Base-by-base conservation (phyloP, 2,797 vertebrate genomes). In the Gymnoscopelus braueri region DNA sequence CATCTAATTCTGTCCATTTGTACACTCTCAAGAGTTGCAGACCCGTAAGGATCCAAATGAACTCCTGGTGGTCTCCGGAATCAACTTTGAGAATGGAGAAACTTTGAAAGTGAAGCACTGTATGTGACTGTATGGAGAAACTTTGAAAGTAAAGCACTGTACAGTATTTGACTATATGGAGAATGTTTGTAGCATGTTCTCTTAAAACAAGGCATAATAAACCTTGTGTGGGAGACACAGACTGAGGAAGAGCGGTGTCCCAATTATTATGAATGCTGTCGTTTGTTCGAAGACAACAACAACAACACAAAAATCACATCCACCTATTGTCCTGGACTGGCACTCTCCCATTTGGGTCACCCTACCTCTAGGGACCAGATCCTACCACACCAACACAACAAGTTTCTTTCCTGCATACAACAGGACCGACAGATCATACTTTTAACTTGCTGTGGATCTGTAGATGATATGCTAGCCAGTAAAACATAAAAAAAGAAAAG, bases 381-480 rank as follows among this genome's bases (percentile, higher is more conserved):
- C 44, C 10, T n/a, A 60, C 14, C 66, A 47, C 63, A 49, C 1
- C 15, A 71, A 58, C 24, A 63, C 53, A 71, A 39, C 24, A 19
- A 11, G 26, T 32, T 63, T 65, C 15, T 74, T 2, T 61, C 60
- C 29, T 52, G 51, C 71, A 61, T 39, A 54, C 48, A 66, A 70
- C 39, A 48, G 13, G 51, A 55, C 51, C 9, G 19, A 51, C 60
- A 56, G 11, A 50, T 65, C 47, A 57, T 56, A 71, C 10, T 26
- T 11, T 62, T 19, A 66, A 82, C 39, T 64, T 58, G 44, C 26
- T 48, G 56, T 67, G 65, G 10, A 68, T 65, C 26, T 67, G 59
- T 58, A 14, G 12, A 51, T 60, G 26, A 50, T 63, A 55, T 14
- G 51, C 49, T 32, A 26, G 0, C 44, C 39, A 78, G 61, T 54